A percentile compares a stretch with the other conserved stretches of the same genome.
These are phyloP conservation scores for Todiramphus saurophagus DNA, from an alignment of 2,113 vertebrate genomes.

Conservation along the genomic window DNA sequence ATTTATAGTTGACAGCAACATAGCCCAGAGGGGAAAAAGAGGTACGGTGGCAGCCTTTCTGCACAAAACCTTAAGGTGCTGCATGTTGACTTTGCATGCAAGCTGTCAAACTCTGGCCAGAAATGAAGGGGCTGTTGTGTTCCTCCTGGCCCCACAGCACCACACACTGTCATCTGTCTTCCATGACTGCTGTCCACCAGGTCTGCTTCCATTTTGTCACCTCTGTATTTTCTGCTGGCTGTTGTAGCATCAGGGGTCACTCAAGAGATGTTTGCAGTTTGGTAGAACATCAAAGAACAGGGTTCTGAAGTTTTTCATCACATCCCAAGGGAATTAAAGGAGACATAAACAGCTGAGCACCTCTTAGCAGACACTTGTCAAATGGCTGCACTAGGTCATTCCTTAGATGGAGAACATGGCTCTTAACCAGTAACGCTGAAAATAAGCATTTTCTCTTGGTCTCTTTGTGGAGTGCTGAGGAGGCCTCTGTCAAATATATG, in stretches of 20 bases:
- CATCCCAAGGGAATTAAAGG: not conserved
- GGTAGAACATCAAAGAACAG: not conserved
- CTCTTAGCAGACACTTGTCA: rapidly evolving
- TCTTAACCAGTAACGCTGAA: not conserved
- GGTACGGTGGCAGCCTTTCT: not conserved
- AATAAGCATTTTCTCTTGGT: not conserved
- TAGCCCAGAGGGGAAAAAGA: not conserved
- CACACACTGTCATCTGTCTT: not conserved
- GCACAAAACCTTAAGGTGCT: not conserved
- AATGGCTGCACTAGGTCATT: not conserved
- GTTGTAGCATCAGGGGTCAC: not conserved
- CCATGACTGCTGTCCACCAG: not conserved
- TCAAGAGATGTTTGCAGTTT: not conserved
- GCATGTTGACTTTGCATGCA: rapidly evolving
- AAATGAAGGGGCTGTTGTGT: not conserved
- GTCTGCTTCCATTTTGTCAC: not conserved
- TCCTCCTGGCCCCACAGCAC: rapidly evolving
- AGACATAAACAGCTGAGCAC: not conserved
- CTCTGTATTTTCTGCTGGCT: not conserved
- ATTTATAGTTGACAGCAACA: not conserved
- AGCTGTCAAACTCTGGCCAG: not conserved
- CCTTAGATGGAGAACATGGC: rapidly evolving
- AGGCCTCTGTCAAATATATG: not conserved
- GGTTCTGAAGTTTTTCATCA: not conserved
- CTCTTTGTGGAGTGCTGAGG: not conserved